Conservation (phyloP, 64 coral and sea anemone genomes). For the Platygyra sinensis region DNA sequence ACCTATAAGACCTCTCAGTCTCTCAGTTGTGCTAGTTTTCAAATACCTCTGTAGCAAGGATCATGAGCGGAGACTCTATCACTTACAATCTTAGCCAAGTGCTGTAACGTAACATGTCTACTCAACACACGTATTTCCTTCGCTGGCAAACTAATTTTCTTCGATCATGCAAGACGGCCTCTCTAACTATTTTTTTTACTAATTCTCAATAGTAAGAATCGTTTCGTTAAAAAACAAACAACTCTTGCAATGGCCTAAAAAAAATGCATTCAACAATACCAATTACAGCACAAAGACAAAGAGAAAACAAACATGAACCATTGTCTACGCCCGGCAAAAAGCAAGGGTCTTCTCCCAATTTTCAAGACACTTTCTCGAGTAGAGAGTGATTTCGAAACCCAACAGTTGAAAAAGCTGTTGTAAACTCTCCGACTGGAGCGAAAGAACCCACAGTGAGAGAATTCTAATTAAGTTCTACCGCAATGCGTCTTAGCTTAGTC, state of each 20-base stretch:
- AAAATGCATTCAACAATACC: conserved; percentile 12
- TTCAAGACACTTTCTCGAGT: neutral
- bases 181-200: no score
- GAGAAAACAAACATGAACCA: neutral
- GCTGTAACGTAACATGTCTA: neutral
- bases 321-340: neutral
- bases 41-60: conserved; percentile 19
- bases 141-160: no score
- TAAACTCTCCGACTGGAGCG: no score
- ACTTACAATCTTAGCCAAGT: neutral
- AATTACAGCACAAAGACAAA: conserved; percentile 21
- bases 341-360: neutral
- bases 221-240: neutral
- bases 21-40: neutral
- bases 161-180: no score
- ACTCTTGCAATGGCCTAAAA: neutral
- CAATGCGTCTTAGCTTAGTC: neutral
- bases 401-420: no score
- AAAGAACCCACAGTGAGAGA: no score
- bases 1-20: neutral
- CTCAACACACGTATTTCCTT: no score
- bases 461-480: no score
- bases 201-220: neutral
- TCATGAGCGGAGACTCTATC: neutral
- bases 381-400: neutral